Evolutionary conservation across 2,113 vertebrate species (phyloP).

Genomic region (Rhinogobius similis): DNA sequence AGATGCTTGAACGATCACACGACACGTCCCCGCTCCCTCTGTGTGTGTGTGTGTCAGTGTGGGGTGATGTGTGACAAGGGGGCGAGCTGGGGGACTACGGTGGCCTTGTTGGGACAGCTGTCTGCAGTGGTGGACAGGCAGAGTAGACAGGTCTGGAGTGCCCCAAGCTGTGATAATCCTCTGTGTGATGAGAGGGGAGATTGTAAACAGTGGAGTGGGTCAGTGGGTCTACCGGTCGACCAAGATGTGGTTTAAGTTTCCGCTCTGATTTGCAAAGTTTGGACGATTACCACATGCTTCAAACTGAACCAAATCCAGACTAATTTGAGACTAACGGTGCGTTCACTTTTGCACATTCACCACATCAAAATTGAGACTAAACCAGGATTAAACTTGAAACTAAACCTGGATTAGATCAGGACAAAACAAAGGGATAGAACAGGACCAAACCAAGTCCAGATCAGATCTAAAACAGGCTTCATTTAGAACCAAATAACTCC

Average conservation of each 20-base stretch:
- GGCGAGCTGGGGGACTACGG: conserved; percentile 28
- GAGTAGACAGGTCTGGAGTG: conserved; percentile 21
- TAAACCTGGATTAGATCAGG: too few species aligned
- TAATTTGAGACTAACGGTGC: not conserved
- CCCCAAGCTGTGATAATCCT: conserved; percentile 33
- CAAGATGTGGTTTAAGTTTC: not conserved
- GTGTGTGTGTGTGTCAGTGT: conserved; percentile 47
- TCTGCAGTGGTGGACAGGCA: conserved; percentile 50
- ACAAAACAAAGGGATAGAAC: too few species aligned
- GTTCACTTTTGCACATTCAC: too few species aligned
- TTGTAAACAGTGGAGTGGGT: conserved; percentile 11
- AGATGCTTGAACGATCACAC: conserved; percentile 54
- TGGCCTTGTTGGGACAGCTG: conserved; percentile 59
- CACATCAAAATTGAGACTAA: too few species aligned
- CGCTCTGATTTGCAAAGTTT: not conserved
- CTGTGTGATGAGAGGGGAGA: conserved; percentile 22
- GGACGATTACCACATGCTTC: not conserved
- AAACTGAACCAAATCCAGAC: not conserved
- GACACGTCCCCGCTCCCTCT: conserved; percentile 45
- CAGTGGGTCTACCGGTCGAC: not conserved
- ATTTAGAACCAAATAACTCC: too few species aligned
- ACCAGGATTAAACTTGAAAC: too few species aligned
- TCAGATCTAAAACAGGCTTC: too few species aligned
- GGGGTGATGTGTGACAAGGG: conserved; percentile 62
- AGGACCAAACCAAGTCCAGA: too few species aligned